These are phyloP conservation scores for Holacanthus passer DNA, from an alignment of 2,113 vertebrate genomes.

Conservation along the genomic window DNA sequence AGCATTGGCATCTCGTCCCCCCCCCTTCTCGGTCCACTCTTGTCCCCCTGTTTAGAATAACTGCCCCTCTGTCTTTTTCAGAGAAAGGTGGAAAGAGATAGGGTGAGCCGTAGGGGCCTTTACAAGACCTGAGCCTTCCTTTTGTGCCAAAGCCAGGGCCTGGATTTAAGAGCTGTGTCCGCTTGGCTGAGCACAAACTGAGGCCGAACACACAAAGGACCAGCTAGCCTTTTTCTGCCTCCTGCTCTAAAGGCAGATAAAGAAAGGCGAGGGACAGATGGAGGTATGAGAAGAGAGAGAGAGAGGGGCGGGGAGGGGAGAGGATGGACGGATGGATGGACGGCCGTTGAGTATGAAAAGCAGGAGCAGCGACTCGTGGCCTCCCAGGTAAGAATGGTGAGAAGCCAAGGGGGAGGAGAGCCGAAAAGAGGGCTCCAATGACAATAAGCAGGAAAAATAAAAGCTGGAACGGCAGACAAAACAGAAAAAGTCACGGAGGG, in stretches of 20 bases:
- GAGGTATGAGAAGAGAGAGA: constrained; percentile 64
- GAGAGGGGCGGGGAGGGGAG: constrained; percentile 33
- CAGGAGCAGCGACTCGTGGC: constrained; percentile 64
- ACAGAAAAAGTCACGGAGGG: constrained; percentile 54
- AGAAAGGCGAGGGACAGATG: constrained; percentile 77
- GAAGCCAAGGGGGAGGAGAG: constrained; percentile 44
- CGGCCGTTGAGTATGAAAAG: constrained; percentile 68
- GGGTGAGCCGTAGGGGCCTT: constrained; percentile 65
- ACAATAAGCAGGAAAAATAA: constrained; percentile 62
- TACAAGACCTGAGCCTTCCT: constrained; percentile 69
- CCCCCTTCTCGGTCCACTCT: constrained; percentile 26
- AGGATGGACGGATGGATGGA: constrained; percentile 31
- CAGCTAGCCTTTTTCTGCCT: constrained; percentile 73
- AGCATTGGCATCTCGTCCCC: constrained; percentile 41
- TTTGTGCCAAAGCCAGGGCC: constrained; percentile 73
- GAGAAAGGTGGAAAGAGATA: constrained; percentile 71
- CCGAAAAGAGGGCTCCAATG: constrained; percentile 30
- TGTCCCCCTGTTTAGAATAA: constrained; percentile 60
- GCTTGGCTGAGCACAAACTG: constrained; percentile 81
- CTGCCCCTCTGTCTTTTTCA: constrained; percentile 54
- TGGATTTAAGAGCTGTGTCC: constrained; percentile 77
- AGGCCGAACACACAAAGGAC: constrained; percentile 71
- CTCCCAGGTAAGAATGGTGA: constrained; percentile 76
- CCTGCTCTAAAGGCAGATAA: constrained; percentile 73
- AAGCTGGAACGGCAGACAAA: constrained; percentile 61